A percentile compares a stretch with the other conserved stretches of the same genome.
phyloP scores from a whole-genome alignment of 2,888 invertebrate genomes.

The Dryadula phaetusa region DNA sequence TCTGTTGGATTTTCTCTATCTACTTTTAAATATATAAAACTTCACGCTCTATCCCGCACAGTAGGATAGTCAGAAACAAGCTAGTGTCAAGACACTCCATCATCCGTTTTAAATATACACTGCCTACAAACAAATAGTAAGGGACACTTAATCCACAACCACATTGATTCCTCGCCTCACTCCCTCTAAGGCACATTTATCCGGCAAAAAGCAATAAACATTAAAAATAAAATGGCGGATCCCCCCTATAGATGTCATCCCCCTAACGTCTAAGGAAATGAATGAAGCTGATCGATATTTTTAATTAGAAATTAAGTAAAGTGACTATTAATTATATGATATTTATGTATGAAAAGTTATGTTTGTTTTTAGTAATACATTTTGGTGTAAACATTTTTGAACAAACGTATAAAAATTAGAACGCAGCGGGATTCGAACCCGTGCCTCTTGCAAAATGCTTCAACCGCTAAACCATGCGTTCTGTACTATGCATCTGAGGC shows the following conservation, averaged over 20 bases:
- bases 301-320: conserved; percentile 25
- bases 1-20: no score
- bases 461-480: no score
- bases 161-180: conserved; percentile 78
- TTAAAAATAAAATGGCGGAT: conserved; percentile 80
- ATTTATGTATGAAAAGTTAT: background rate
- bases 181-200: conserved; percentile 72
- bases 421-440: no score
- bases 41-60: no score
- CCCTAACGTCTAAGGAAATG: conserved; percentile 37
- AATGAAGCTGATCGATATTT: conserved; percentile 40
- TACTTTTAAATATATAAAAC: no score
- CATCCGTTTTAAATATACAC: background rate
- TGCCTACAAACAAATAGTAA: conserved; percentile 53
- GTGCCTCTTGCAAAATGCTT: no score
- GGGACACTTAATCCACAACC: conserved; percentile 58
- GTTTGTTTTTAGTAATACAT: no score
- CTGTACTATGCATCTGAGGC: no score
- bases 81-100: no score
- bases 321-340: background rate
- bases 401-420: no score
- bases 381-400: no score
- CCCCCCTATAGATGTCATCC: conserved; percentile 61
- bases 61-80: no score
- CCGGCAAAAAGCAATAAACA: conserved; percentile 79